These are phyloP conservation scores for Eonycteris spelaea DNA, from an alignment of 2,113 vertebrate genomes.

Conservation along the genomic window DNA sequence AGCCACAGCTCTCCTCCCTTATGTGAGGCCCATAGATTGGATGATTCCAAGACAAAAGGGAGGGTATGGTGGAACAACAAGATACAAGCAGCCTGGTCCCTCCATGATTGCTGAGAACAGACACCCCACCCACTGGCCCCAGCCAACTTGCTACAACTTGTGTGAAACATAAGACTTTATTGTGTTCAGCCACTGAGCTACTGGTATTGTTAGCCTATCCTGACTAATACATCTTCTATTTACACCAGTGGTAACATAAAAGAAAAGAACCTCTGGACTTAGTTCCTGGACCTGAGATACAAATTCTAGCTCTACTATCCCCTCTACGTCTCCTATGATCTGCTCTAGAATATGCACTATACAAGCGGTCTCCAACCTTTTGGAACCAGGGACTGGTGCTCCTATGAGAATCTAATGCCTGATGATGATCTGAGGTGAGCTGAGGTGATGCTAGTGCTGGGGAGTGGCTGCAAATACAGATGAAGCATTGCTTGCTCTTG, in stretches of 20 bases:
- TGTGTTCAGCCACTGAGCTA: background rate
- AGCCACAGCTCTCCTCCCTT: background rate
- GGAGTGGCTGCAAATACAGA: no score
- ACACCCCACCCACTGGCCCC: background rate
- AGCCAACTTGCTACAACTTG: background rate
- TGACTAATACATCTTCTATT: background rate
- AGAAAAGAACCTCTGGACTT: background rate
- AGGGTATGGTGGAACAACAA: background rate
- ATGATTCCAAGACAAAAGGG: background rate
- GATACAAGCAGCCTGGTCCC: background rate
- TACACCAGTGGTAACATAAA: background rate
- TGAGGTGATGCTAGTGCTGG: no score
- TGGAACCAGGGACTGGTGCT: no score
- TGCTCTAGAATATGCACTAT: background rate
- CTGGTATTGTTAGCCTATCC: background rate
- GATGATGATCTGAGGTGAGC: no score
- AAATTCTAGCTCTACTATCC: background rate
- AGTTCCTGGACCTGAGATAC: background rate
- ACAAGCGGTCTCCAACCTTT: no score
- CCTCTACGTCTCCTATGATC: background rate
- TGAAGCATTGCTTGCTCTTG: no score
- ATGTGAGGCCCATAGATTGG: background rate
- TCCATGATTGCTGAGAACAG: background rate
- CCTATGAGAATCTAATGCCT: no score
- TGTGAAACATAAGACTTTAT: background rate